Base-by-base conservation (phyloP, 2,113 vertebrate species). In the Cacatua alba region DNA sequence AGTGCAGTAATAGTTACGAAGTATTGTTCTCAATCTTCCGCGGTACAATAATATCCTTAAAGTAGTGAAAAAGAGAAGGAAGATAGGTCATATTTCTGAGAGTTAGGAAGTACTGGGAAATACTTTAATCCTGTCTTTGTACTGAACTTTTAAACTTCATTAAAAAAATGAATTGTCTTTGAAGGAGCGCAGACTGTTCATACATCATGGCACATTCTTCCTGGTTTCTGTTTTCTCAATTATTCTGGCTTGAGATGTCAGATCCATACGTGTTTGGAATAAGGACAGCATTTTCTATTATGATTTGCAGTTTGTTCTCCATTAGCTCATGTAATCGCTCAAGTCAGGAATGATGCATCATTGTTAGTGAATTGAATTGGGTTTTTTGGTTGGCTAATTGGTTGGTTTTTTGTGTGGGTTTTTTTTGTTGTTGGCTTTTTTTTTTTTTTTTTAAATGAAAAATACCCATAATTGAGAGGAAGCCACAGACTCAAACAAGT, bases 151-250 rank as follows among this genome's bases (percentile, higher is more conserved):
- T 84, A 74, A 91, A 91, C 55, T 55, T 90, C 33, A 62, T 64
- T 6, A 53, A 9, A 35, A 53, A 91, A 95, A 53, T 17, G 17
- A 65, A 74, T 90, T 49, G n/a, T 81, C 76, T 86, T 87, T 85
- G 68, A 81, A 43, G 35, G 72, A 74, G n/a, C 35, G 20, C 64
- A 70, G 41, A 25, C 43, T 80, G 43, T 70, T 86, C 60, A 43
- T 79, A 79, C 52, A 87, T 79, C 39, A 85, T 26, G 65, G 52
- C 31, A 86, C 65, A 51, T 78, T 78, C 48, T 90, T 67, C 25
- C 55, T 89, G 46, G 33, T 83, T 90, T 93, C 65, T 74, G 25
- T 94, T 92, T 92, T 78, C 82, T 60, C 71, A 86, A 6, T 93
- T 92, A 70, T 67, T 91, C 33, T 55, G 33, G 20, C 37, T 82